A percentile compares a stretch with the other conserved stretches of the same genome.
phyloP scores from a whole-genome alignment of 2,888 invertebrate species.

The Cerastis leucographa region DNA sequence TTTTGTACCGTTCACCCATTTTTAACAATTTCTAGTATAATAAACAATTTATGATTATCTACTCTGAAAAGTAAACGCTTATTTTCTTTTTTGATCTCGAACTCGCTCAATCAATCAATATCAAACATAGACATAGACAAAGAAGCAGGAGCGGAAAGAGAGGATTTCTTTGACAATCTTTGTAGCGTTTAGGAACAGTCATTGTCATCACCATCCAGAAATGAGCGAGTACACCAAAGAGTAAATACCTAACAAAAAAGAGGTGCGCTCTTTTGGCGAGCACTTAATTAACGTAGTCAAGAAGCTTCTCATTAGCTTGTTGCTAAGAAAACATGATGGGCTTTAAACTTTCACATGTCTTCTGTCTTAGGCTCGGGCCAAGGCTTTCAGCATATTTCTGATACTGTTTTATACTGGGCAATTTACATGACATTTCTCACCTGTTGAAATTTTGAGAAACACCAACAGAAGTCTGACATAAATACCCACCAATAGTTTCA shows the following conservation, averaged over 20 bases:
- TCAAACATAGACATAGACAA: slow-evolving; percentile 11
- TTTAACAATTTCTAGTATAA: slow-evolving; percentile 26
- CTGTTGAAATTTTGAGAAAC: too few relatives aligned
- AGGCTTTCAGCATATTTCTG: not conserved
- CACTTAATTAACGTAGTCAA: too few relatives aligned
- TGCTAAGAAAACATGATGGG: too few relatives aligned
- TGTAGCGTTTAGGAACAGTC: slow-evolving; percentile 6
- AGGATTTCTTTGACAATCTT: not conserved
- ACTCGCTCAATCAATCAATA: slow-evolving; percentile 15
- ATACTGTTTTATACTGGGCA: too few relatives aligned
- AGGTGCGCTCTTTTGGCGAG: not conserved
- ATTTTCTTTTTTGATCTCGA: not conserved
- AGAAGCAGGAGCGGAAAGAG: not conserved
- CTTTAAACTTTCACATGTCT: too few relatives aligned
- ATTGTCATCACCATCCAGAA: not conserved
- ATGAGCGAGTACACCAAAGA: not conserved
- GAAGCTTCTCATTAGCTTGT: not conserved
- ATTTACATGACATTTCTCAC: not conserved
- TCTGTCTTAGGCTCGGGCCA: too few relatives aligned
- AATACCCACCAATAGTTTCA: too few relatives aligned
- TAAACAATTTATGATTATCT: not conserved
- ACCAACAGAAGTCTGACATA: too few relatives aligned
- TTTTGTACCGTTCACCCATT: slow-evolving; percentile 65
- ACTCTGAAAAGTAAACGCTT: not conserved
- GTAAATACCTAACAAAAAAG: not conserved